Evolutionary conservation across 2,888 invertebrate genomes (phyloP).

Genomic region (Dorcus parallelipipedus): DNA sequence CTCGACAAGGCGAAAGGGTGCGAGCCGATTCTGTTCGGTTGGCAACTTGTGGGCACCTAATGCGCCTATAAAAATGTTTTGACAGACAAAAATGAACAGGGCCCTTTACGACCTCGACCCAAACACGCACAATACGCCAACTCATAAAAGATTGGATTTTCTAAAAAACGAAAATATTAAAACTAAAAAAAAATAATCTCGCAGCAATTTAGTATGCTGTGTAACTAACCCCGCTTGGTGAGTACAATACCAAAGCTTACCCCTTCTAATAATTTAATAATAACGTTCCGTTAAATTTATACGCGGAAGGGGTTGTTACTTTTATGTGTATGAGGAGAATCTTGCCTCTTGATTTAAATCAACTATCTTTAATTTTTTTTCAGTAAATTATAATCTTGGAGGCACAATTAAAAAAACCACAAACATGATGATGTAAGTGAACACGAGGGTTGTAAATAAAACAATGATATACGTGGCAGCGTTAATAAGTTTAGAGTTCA

Average conservation of each 20-base stretch:
- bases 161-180: no score
- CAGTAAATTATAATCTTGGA: no score
- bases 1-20: constrained; percentile 21
- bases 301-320: constrained; percentile 1
- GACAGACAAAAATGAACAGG: constrained; percentile 12
- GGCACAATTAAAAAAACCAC: no score
- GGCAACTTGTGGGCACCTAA: constrained; percentile 30
- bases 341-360: no score
- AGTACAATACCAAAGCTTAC: constrained; percentile 20
- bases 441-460: no score
- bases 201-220: no score
- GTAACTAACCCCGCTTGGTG: neutral
- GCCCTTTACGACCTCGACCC: neutral
- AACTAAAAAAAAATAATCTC: neutral
- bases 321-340: no score
- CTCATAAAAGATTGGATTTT: neutral
- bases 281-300: constrained; percentile 15
- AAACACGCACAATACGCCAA: neutral
- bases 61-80: constrained; percentile 20
- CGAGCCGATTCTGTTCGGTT: constrained; percentile 26
- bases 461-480: no score
- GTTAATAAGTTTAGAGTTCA: no score
- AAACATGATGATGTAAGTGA: no score
- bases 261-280: constrained; percentile 13
- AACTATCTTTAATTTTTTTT: no score